phyloP scores from a whole-genome alignment of 2,797 vertebrate species.

The Channallabes apus region DNA sequence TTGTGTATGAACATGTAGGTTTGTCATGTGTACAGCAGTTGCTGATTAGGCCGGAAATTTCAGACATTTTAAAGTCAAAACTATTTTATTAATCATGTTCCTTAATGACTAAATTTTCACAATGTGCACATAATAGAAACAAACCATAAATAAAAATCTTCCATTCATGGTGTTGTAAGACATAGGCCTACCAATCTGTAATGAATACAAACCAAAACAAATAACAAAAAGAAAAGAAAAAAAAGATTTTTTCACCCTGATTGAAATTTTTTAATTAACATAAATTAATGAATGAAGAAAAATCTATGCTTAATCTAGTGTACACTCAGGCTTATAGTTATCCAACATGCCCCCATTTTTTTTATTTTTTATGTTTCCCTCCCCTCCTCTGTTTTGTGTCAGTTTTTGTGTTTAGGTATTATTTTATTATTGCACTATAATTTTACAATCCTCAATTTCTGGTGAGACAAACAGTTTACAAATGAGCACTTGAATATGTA shows the following conservation, averaged over 20 bases:
- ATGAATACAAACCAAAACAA: not conserved
- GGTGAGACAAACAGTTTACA: not conserved
- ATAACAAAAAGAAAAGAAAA: not conserved
- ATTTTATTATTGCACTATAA: not conserved
- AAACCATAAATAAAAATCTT: not conserved
- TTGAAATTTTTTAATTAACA: not conserved
- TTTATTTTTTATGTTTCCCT: too few relatives aligned
- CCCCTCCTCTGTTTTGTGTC: not conserved
- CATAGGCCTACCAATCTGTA: not conserved
- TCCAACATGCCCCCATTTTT: not conserved
- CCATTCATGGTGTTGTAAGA: too few relatives aligned
- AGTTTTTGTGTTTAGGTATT: not conserved
- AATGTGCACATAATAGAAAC: not conserved
- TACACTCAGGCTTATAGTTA: not conserved
- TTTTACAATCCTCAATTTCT: not conserved
- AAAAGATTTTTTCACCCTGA: rapidly evolving
- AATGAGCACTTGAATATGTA: not conserved
- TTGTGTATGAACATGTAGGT: not conserved
- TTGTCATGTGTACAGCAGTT: not conserved
- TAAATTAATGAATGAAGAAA: not conserved
- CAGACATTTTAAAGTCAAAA: not conserved
- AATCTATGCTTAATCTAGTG: not conserved
- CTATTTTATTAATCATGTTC: not conserved
- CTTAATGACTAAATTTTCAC: not conserved
- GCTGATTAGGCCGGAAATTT: not conserved